A percentile compares a stretch with the other conserved stretches of the same genome.
These are phyloP conservation scores for Nesometra sesokonis DNA, from an alignment of 35 echinoderm and acorn worm species.

Conservation along the genomic window DNA sequence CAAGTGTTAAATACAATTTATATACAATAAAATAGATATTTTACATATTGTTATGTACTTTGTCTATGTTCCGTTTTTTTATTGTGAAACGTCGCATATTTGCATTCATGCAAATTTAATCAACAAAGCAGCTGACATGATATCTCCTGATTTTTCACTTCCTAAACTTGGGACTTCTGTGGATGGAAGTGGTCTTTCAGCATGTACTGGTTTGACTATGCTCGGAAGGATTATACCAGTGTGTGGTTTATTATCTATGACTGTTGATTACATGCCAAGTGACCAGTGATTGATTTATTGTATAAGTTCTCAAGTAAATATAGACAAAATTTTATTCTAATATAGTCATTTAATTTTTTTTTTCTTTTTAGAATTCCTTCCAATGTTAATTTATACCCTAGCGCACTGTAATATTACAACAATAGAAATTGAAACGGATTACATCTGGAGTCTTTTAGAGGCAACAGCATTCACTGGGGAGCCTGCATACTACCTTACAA, in stretches of 20 bases:
- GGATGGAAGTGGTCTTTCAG: too few relatives aligned
- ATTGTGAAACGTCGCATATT: too few relatives aligned
- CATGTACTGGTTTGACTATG: neutral
- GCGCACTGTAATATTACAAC: constrained; percentile 81
- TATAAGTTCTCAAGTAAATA: neutral
- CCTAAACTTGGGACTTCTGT: too few relatives aligned
- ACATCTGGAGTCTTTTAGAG: constrained; percentile 89
- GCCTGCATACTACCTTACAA: constrained; percentile 89
- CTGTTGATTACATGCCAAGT: too few relatives aligned
- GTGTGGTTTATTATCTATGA: neutral
- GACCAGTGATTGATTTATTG: neutral
- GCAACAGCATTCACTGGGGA: constrained; percentile 69
- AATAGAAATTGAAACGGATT: constrained; percentile 90
- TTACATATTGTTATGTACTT: too few relatives aligned
- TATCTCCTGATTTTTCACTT: too few relatives aligned
- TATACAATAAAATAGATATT: too few relatives aligned
- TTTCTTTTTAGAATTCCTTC: constrained; percentile 69
- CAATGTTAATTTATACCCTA: constrained; percentile 93
- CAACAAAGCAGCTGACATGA: too few relatives aligned
- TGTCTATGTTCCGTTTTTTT: too few relatives aligned
- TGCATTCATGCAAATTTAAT: too few relatives aligned
- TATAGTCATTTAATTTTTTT: constrained; percentile 1
- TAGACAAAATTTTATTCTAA: too few relatives aligned
- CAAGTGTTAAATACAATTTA: too few relatives aligned
- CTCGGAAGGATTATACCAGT: neutral